Evolutionary conservation across 2,113 vertebrate genomes (phyloP), one percentile per base, ranked within the genome.

Genomic region (Sakesphorus luctuosus): DNA sequence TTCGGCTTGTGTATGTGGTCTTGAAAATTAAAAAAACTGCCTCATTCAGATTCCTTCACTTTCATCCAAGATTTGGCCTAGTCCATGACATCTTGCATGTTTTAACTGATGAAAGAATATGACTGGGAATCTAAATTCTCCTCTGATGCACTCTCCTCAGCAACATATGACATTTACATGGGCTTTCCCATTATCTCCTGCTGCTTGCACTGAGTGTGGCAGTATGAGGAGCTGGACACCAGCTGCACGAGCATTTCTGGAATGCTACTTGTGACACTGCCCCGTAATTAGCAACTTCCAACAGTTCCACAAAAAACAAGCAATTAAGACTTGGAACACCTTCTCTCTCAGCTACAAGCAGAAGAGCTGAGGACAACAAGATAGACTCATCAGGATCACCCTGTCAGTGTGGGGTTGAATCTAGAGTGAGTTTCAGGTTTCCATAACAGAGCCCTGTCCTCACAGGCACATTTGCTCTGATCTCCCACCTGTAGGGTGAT

Each of bases 161-260:
- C 49, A 83, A 46, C 23, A 31, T 31, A 35, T 4, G 21, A 33
- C 40, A 19, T 9, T 33, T 25, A 43, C 9, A 13, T 0, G 0
- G 19, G 33, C 13, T 74, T 69, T 63, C 28, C 28, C 31, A 23
- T 79, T 62, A 13, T 12, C 6, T 75, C 59, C 21, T n/a, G 86
- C 25, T 3, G 35, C 17, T 68, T 62, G 36, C 38, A 31, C 52
- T 16, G 21, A 43, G 17, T 4, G 36, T 86, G 55, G 36, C 52
- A 84, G 50, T 19, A 14, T 10, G 38, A 46, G 43, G 62, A 80
- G 19, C 7, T 31, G 40, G 63, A 44, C 62, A 40, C 20, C 35
- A 62, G 28, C 36, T n/a, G 4, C 3, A 7, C 4, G 1, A 6
- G 3, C 24, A n/a, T 52, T 84, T 59, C 68, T 78, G 77, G 11